phyloP scores from a whole-genome alignment of 1,140 invertebrate genomes.

The Ectropis grisescens region DNA sequence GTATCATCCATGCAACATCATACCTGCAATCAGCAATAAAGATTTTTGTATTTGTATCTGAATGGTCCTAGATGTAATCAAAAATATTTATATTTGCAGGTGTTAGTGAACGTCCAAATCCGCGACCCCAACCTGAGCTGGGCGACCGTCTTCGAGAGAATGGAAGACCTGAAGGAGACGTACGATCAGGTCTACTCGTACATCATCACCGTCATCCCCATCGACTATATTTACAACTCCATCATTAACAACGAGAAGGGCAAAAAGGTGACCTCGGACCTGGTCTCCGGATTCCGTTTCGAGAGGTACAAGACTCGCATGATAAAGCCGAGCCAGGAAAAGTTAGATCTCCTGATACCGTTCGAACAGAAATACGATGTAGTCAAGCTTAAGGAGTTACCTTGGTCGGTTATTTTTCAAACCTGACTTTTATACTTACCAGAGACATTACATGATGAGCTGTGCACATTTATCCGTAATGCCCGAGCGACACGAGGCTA shows the following conservation, averaged over 20 bases:
- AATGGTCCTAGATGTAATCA: too few species aligned
- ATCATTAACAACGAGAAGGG: slow-evolving; percentile 26
- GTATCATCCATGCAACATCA: too few species aligned
- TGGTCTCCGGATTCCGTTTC: too few species aligned
- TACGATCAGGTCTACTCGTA: slow-evolving; percentile 41
- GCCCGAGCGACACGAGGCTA: too few species aligned
- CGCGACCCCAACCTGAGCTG: slow-evolving; percentile 31
- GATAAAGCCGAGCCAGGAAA: too few species aligned
- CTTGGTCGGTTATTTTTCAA: slow-evolving; percentile 57
- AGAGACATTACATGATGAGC: too few species aligned
- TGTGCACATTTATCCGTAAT: too few species aligned
- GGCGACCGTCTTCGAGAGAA: slow-evolving; percentile 32
- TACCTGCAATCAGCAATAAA: too few species aligned
- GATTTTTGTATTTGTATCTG: too few species aligned
- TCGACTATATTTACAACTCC: slow-evolving; percentile 49
- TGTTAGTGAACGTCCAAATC: slow-evolving; percentile 48
- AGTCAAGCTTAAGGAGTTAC: slow-evolving; percentile 39
- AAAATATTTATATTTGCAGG: too few species aligned
- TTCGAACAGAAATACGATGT: slow-evolving; percentile 39
- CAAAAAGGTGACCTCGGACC: slow-evolving; percentile 5
- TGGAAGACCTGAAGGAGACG: slow-evolving; percentile 32
- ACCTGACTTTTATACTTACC: not conserved
- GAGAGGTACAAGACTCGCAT: too few species aligned
- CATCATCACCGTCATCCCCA: slow-evolving; percentile 34
- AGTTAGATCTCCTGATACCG: slow-evolving; percentile 7